A percentile compares a stretch with the other conserved stretches of the same genome.
Evolutionary conservation across 2,113 vertebrate genomes (phyloP).

Genomic region (Coturnix japonica): DNA sequence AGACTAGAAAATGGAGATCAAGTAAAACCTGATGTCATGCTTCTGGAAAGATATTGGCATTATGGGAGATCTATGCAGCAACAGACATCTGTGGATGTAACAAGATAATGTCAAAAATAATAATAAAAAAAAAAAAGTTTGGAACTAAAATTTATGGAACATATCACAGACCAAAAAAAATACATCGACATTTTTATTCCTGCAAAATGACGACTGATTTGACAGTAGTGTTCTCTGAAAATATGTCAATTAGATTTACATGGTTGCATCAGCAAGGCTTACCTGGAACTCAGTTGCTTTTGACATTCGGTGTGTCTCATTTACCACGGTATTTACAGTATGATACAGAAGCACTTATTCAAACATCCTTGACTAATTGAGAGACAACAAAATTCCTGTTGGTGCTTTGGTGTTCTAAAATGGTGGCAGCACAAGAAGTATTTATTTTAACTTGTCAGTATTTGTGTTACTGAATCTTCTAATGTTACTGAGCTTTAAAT

Average conservation of each 20-base stretch:
- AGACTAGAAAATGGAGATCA: neutral
- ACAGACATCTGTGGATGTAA: neutral
- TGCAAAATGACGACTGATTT: neutral
- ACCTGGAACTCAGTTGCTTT: neutral
- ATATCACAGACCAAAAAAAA: neutral
- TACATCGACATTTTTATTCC: neutral
- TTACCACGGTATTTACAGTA: neutral
- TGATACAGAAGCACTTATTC: neutral
- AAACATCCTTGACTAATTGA: neutral
- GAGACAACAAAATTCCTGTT: neutral
- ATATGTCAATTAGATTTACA: neutral
- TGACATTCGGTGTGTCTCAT: neutral
- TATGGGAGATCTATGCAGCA: neutral
- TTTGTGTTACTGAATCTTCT: neutral
- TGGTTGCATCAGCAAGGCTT: neutral
- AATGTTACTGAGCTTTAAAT: neutral
- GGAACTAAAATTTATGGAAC: neutral
- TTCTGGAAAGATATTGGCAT: neutral
- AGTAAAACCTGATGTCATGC: neutral
- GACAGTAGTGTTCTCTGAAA: neutral
- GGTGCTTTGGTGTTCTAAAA: conserved; percentile 1
- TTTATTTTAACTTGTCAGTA: neutral
- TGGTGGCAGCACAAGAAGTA: neutral
- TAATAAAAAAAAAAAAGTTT: neutral
- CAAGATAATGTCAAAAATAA: neutral